These are phyloP conservation scores for Sinella curviseta DNA, from an alignment of 1,140 invertebrate genomes.

Conservation along the genomic window DNA sequence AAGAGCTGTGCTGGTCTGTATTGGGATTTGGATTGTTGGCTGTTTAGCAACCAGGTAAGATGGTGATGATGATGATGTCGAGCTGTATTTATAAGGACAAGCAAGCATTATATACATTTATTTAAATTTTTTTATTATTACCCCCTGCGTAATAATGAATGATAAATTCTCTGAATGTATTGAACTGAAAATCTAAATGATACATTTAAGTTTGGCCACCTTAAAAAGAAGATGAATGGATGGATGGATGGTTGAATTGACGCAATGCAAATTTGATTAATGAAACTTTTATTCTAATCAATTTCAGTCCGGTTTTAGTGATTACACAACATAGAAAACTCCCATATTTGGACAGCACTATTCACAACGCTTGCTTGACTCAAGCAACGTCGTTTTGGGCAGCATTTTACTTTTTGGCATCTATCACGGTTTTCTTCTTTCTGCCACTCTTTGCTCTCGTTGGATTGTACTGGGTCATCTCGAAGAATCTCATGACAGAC, in stretches of 20 bases:
- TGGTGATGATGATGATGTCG: no score
- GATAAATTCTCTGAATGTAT: no score
- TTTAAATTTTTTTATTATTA: background rate
- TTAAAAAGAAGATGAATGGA: background rate
- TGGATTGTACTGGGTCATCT: slow-evolving; percentile 78
- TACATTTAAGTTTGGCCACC: no score
- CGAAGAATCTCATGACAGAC: slow-evolving; percentile 76
- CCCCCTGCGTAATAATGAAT: background rate
- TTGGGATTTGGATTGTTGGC: slow-evolving; percentile 79
- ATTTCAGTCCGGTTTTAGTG: slow-evolving; percentile 74
- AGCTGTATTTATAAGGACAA: no score
- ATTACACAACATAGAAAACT: slow-evolving; percentile 66
- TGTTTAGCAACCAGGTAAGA: slow-evolving; percentile 78
- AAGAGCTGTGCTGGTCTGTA: slow-evolving; percentile 77
- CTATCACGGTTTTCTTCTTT: slow-evolving; percentile 78
- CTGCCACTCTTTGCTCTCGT: slow-evolving; percentile 77
- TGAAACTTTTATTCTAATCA: background rate
- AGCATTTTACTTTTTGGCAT: slow-evolving; percentile 73
- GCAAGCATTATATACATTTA: no score
- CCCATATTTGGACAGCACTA: slow-evolving; percentile 68
- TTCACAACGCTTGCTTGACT: slow-evolving; percentile 72
- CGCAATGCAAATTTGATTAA: slow-evolving; percentile 7
- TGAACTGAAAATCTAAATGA: no score
- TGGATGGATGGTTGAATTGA: background rate
- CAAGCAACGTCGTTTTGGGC: slow-evolving; percentile 71